phyloP scores from a whole-genome alignment of 2,888 invertebrate genomes.

The Brachynemurus nebulosus region DNA sequence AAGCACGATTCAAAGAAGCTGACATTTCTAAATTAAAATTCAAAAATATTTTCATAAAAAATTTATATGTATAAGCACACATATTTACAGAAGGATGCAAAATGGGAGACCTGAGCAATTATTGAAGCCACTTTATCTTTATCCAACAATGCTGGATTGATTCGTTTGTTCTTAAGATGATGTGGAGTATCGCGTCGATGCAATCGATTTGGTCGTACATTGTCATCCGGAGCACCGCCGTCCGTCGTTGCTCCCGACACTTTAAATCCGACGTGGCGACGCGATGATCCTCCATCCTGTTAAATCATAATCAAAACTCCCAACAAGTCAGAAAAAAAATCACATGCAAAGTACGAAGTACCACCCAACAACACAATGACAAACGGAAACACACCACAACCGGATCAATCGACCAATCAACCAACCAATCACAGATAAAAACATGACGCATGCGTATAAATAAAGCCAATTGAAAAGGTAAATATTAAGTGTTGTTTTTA shows the following conservation, averaged over 20 bases:
- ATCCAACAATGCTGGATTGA: conserved; percentile 47
- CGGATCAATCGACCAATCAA: too few relatives aligned
- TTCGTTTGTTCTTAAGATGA: conserved; percentile 95
- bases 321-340: neutral
- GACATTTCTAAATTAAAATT: too few relatives aligned
- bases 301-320: neutral
- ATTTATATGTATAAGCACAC: too few relatives aligned
- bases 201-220: conserved; percentile 48
- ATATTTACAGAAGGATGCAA: too few relatives aligned
- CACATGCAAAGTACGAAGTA: conserved; percentile 2
- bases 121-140: conserved; percentile 60
- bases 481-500: too few relatives aligned
- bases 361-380: too few relatives aligned
- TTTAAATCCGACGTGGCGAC: conserved; percentile 50
- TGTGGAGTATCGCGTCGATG: conserved; percentile 96
- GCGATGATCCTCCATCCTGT: conserved; percentile 37
- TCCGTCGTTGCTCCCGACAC: conserved; percentile 24
- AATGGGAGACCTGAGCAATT: conserved; percentile 48
- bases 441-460: too few relatives aligned
- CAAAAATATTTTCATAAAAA: too few relatives aligned
- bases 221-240: conserved; percentile 28
- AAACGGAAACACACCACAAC: too few relatives aligned
- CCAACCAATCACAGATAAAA: too few relatives aligned
- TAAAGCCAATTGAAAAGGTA: too few relatives aligned
- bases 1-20: too few relatives aligned